Percentiles rank a stretch among this genome's conserved stretches.
These are phyloP conservation scores for Notodonta dromedarius DNA, from an alignment of 2,888 invertebrate species.

Conservation along the genomic window DNA sequence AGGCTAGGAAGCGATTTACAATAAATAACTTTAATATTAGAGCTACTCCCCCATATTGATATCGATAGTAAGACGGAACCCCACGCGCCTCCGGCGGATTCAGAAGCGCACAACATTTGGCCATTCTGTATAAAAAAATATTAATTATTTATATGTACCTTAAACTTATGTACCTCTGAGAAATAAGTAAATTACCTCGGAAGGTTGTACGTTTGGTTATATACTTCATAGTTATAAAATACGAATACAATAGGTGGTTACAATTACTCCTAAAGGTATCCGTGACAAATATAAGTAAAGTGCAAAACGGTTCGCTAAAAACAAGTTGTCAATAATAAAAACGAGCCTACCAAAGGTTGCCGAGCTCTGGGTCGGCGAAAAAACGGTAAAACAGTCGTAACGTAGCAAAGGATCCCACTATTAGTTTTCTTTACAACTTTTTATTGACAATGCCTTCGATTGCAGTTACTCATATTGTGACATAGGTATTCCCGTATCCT, in stretches of 20 bases:
- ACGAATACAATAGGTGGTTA: too few relatives aligned
- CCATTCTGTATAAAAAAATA: background rate
- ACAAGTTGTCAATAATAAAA: slow-evolving; percentile 1
- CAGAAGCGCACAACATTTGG: slow-evolving; percentile 61
- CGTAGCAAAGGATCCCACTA: slow-evolving; percentile 67
- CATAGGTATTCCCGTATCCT: slow-evolving; percentile 16
- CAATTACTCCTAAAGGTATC: too few relatives aligned
- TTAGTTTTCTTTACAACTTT: slow-evolving; percentile 75
- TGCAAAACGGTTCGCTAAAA: background rate
- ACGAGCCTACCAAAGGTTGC: slow-evolving; percentile 43
- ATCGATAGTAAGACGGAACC: slow-evolving; percentile 74
- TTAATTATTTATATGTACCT: too few relatives aligned
- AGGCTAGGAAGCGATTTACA: slow-evolving; percentile 77
- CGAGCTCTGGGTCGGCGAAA: slow-evolving; percentile 56
- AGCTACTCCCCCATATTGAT: slow-evolving; percentile 78
- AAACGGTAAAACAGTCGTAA: slow-evolving; percentile 72
- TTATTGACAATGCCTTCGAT: slow-evolving; percentile 66
- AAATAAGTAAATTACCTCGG: too few relatives aligned
- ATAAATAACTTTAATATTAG: slow-evolving; percentile 83
- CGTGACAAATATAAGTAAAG: too few relatives aligned
- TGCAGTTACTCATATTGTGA: slow-evolving; percentile 47
- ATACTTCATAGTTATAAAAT: too few relatives aligned
- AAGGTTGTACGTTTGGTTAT: too few relatives aligned
- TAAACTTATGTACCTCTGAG: background rate
- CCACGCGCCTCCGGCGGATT: slow-evolving; percentile 70